Evolutionary conservation across 30 jellyfish, hydroid and myxozoan genomes (phyloP).

Genomic region (Turritopsis dohrnii): DNA sequence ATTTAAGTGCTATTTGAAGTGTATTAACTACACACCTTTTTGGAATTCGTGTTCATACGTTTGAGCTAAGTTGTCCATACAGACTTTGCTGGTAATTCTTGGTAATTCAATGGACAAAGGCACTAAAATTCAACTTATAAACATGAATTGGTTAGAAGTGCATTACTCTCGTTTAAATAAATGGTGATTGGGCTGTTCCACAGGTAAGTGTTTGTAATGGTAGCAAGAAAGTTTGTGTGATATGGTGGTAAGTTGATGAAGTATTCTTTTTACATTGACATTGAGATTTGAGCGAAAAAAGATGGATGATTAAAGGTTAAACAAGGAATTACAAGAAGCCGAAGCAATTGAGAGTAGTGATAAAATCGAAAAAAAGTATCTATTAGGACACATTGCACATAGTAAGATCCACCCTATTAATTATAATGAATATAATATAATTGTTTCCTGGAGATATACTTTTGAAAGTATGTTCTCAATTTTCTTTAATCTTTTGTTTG

Average conservation of each 20-base stretch:
- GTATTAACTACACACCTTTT: too few species aligned
- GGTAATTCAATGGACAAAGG: too few species aligned
- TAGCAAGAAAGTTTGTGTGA: too few species aligned
- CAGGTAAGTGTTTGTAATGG: not conserved
- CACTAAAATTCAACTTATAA: too few species aligned
- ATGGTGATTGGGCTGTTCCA: not conserved
- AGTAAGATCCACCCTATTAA: too few species aligned
- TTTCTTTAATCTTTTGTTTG: not conserved
- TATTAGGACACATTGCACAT: not conserved
- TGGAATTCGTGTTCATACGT: too few species aligned
- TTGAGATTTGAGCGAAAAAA: conserved; percentile 61
- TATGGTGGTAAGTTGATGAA: not conserved
- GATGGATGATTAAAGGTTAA: conserved; percentile 60
- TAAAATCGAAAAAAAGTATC: conserved; percentile 33
- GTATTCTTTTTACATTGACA: not conserved
- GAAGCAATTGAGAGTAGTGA: conserved; percentile 87
- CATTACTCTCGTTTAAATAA: not conserved
- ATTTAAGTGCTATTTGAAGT: too few species aligned
- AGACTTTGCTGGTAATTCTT: too few species aligned
- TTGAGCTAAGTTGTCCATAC: too few species aligned
- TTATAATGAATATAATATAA: not conserved
- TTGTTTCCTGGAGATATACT: not conserved
- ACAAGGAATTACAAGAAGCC: conserved; percentile 83
- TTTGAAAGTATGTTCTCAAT: not conserved
- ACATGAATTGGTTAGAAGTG: too few species aligned